Base-by-base conservation (phyloP, 1,140 invertebrate genomes). In the Dysdera silvatica region DNA sequence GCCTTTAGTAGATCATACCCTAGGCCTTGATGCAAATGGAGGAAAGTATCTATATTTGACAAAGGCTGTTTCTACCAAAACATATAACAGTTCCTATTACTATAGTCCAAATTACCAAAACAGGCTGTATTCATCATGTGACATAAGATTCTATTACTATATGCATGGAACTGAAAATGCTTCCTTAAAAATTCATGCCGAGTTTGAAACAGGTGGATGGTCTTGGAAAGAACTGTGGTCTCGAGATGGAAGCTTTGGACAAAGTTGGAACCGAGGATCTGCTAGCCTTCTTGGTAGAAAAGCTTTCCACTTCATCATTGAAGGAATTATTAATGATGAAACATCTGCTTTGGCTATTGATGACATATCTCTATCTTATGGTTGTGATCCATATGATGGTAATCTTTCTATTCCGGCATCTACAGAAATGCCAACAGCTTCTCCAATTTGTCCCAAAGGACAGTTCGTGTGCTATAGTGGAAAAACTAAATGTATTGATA, bases 281-380 rank as follows among this genome's bases (percentile, higher is more conserved):
- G n/a, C 63, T 12, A 53, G 20, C 5, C 24, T 67, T 10, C 23
- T 18, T n/a, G 35, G 29, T 29, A n/a, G 28, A 0, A 32, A 53
- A 4, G 35, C 66, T 12, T 67, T 63, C 24, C 66, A 63, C 26
- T 67, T 63, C 47, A 63, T 67, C 12, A 33, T 67, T 40, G 66
- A 67, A 53, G 66, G 66, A 20, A 58, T 56, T 24, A 47, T 48
- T 32, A 48, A 55, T 6, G 48, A 62, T 24, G 31, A 14, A 7
- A 18, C 54, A 3, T 28, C 43, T 16, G 31, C 29, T 14, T 24
- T 67, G 16, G 60, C 60, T 4, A 63, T 67, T 6, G 66, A 67
- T 61, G 66, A 67, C 26, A 63, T 67, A 10, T 58, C 60, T 26
- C 20, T 67, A 3, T 24, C 40, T 23, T 16, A 51, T 14, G 61